Percentiles rank a stretch among this genome's conserved stretches.
Evolutionary conservation across 2,888 invertebrate species (phyloP).

Genomic region (Eueremaeus valkanovi): DNA sequence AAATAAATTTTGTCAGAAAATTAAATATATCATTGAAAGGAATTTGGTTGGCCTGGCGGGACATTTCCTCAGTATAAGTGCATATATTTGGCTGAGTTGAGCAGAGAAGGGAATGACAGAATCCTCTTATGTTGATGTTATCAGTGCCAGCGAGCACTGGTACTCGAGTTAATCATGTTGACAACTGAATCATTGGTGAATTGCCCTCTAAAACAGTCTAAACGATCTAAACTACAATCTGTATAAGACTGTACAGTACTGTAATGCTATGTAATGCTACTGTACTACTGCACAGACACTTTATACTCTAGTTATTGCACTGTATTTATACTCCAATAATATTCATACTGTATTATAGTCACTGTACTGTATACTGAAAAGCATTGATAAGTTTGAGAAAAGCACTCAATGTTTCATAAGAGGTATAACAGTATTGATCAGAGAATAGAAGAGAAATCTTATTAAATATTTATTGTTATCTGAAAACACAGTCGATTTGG

Average conservation of each 20-base stretch:
- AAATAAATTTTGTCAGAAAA: background rate
- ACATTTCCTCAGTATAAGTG: constrained; percentile 1
- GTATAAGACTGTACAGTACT: background rate
- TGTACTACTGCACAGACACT: background rate
- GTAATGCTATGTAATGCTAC: background rate
- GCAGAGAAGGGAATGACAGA: background rate
- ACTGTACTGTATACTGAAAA: background rate
- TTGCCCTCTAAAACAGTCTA: background rate
- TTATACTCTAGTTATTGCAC: background rate
- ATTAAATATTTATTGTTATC: constrained; percentile 8
- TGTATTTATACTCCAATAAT: background rate
- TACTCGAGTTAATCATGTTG: constrained; percentile 13
- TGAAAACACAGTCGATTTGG: background rate
- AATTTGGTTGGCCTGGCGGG: background rate
- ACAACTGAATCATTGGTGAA: constrained; percentile 10
- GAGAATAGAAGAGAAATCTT: background rate
- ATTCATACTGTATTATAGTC: background rate
- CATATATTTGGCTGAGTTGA: background rate
- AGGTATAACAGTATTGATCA: background rate
- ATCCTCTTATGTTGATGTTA: constrained; percentile 5
- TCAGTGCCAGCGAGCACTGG: background rate
- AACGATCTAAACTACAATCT: too few relatives aligned
- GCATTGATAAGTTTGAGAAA: background rate
- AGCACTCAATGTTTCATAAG: constrained; percentile 4
- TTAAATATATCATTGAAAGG: background rate